Base-by-base conservation (phyloP, 2,888 invertebrate genomes). In the Tenthredo notha region DNA sequence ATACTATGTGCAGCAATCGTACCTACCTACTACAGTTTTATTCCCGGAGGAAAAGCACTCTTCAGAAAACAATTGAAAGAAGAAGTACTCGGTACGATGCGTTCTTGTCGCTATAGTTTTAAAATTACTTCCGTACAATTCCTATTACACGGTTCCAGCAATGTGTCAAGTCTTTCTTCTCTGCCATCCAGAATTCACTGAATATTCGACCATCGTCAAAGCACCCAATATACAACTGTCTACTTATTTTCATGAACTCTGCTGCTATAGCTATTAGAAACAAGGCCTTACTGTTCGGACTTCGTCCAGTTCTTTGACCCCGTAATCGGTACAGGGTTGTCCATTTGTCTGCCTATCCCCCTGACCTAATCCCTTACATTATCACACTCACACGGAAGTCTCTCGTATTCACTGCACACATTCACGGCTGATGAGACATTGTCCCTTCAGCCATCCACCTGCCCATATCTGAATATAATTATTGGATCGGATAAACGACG, bases 361-460 rank as follows among this genome's bases (percentile, higher is more conserved):
- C 84, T 83, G 84, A 84, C 82, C 84, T 87, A 86, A 86, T 88
- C 86, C 87, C 84, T 86, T 74, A 74, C 74, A 78, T 87, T 86
- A 86, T 85, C 85, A 84, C 86, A 77, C 74, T 54, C 54, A 77
- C 18, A 54, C 54, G 29, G 9, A 33, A 54, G 54, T 54, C 77
- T 18, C n/a, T 58, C 9, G 18, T 80, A 61, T 80, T 77, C 58
- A 21, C 15, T 10, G n/a, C 15, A 40, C 40, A 43, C 33, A 74
- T 74, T 74, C 72, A 43, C 10, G 47, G n/a, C 15, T 9, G 77
- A 77, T 33, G 80, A 61, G 33, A 61, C 40, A n/a, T 80, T 21
- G n/a, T 80, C 80, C 58, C 80, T 43, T 61, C 21, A 5, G 21
- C 40, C 61, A 61, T 61, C n/a, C 80, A 80, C 80, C 80, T 80